Conservation (phyloP, 2,888 invertebrate species). For the Acanthacorydalis orientalis region DNA sequence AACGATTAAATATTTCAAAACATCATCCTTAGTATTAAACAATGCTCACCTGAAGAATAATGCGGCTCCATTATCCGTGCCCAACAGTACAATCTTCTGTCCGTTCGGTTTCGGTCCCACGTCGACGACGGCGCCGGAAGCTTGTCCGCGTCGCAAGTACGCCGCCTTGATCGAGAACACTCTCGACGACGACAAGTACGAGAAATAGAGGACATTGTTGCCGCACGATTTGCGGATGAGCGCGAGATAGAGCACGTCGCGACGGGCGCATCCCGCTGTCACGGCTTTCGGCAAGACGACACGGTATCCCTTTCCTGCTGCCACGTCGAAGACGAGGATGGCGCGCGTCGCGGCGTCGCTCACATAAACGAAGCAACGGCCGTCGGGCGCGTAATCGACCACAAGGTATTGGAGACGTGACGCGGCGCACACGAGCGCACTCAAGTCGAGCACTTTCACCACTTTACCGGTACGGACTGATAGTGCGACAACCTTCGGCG, state of each 20-base stretch:
- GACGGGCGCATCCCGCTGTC: conserved; percentile 21
- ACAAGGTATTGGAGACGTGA: conserved; percentile 40
- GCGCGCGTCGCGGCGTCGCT: conserved; percentile 30
- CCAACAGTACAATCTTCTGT: conserved; percentile 35
- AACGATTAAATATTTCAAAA: too few relatives aligned
- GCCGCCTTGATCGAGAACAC: conserved; percentile 38
- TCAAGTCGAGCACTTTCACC: conserved; percentile 37
- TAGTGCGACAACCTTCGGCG: conserved; percentile 42
- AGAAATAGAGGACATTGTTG: conserved; percentile 34
- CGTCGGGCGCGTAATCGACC: conserved; percentile 36
- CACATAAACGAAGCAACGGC: conserved; percentile 28
- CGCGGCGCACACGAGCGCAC: conserved; percentile 28
- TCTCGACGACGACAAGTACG: conserved; percentile 35
- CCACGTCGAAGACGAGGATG: conserved; percentile 34
- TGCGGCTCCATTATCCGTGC: conserved; percentile 39
- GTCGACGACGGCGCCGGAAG: conserved; percentile 36
- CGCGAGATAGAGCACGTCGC: conserved; percentile 41
- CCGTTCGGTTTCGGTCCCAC: conserved; percentile 35
- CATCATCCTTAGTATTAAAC: too few relatives aligned
- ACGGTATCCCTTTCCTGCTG: conserved; percentile 31
- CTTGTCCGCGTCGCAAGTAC: conserved; percentile 32
- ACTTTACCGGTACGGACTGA: conserved; percentile 37
- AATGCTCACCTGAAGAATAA: conserved; percentile 40
- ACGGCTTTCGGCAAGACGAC: conserved; percentile 37
- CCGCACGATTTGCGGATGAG: conserved; percentile 32